A percentile compares a stretch with the other conserved stretches of the same genome.
These are phyloP conservation scores for Xiphias gladius DNA, from an alignment of 2,113 vertebrate species.

Conservation along the genomic window DNA sequence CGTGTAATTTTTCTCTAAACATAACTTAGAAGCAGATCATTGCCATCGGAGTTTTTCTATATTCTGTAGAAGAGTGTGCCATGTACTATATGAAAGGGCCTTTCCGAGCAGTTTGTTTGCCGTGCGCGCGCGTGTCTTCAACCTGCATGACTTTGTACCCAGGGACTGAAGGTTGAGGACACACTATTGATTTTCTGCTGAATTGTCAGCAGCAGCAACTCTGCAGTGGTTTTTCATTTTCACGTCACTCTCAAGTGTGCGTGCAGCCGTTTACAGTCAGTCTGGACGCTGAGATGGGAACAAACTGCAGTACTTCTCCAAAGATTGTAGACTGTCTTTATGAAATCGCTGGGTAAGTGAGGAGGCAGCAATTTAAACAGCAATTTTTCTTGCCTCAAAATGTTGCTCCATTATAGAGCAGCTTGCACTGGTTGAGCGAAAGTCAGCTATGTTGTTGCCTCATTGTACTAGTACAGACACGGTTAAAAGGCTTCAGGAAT, in stretches of 20 bases:
- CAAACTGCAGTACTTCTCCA: conserved; percentile 21
- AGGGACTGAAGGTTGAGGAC: not conserved
- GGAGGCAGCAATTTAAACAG: not conserved
- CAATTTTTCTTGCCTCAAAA: too few relatives aligned
- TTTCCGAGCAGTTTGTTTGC: conserved; percentile 21
- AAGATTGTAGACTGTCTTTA: conserved; percentile 29
- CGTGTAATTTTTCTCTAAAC: too few relatives aligned
- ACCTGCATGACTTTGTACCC: conserved; percentile 26
- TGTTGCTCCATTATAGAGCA: too few relatives aligned
- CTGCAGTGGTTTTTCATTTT: not conserved
- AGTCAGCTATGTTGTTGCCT: too few relatives aligned
- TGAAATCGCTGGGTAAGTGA: conserved; percentile 34
- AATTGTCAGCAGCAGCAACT: not conserved
- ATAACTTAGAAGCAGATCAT: too few relatives aligned
- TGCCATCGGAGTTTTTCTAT: not conserved
- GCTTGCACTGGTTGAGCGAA: too few relatives aligned
- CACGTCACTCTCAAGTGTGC: not conserved
- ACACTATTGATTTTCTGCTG: not conserved
- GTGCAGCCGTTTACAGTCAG: not conserved
- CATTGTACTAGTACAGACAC: too few relatives aligned
- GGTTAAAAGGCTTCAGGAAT: too few relatives aligned
- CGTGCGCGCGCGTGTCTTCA: too few relatives aligned
- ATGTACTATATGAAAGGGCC: not conserved
- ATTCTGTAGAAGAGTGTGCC: not conserved
- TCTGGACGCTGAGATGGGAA: conserved; percentile 7